phyloP scores from a whole-genome alignment of 2,888 invertebrate genomes.

The Nomada ferruginata region DNA sequence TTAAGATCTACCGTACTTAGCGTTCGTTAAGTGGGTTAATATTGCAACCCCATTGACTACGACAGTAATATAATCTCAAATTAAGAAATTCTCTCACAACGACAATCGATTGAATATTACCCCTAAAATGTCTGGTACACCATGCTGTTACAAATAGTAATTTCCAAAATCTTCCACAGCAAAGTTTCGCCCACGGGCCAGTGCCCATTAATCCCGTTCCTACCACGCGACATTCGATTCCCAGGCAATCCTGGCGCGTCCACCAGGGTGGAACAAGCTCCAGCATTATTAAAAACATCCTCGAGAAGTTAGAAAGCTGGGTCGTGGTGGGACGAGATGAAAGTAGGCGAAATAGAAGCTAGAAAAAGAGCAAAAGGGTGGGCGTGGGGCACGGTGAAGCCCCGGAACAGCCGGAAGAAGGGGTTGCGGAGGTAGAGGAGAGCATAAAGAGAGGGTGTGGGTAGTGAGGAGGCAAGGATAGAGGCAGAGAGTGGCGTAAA shows the following conservation, averaged over 20 bases:
- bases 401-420: slow-evolving; percentile 50
- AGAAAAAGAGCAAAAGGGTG: slow-evolving; percentile 50
- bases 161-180: neutral
- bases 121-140: too few relatives aligned
- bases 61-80: too few relatives aligned
- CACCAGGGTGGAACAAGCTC: slow-evolving; percentile 3
- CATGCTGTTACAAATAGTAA: too few relatives aligned
- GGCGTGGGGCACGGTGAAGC: slow-evolving; percentile 37
- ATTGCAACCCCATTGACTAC: too few relatives aligned
- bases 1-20: too few relatives aligned
- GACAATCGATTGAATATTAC: too few relatives aligned
- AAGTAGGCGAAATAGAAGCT: slow-evolving; percentile 67
- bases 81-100: too few relatives aligned
- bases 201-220: neutral
- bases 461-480: slow-evolving; percentile 63
- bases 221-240: slow-evolving; percentile 3
- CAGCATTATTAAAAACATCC: slow-evolving; percentile 38
- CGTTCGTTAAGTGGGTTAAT: too few relatives aligned
- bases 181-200: neutral
- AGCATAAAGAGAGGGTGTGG: slow-evolving; percentile 51
- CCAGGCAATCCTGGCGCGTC: neutral
- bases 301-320: slow-evolving; percentile 19
- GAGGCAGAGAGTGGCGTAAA: slow-evolving; percentile 81
- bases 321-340: slow-evolving; percentile 56
- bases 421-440: slow-evolving; percentile 45